Evolutionary conservation across 92 coral and sea anemone species (phyloP).

Genomic region (Palythoa heliodiscus): DNA sequence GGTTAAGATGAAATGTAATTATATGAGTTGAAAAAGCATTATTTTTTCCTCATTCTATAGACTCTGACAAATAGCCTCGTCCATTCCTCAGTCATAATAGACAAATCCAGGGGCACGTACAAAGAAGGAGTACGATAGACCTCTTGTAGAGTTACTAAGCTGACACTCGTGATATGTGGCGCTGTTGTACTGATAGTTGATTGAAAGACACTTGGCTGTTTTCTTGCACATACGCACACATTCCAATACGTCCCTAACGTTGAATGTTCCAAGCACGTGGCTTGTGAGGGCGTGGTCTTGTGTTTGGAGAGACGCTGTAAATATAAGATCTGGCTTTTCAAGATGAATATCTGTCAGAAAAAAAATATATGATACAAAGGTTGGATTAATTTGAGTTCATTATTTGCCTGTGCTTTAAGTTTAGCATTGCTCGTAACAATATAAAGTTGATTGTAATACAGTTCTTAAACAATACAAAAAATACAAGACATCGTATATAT

Average conservation of each 20-base stretch:
- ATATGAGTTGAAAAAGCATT: too few relatives aligned
- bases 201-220: neutral
- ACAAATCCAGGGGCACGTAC: slow-evolving; percentile 7
- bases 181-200: slow-evolving; percentile 12
- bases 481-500: too few relatives aligned
- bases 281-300: slow-evolving; percentile 14
- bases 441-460: too few relatives aligned
- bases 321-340: slow-evolving; percentile 7
- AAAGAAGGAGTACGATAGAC: slow-evolving; percentile 9
- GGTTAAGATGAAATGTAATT: neutral
- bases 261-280: neutral
- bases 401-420: too few relatives aligned
- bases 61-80: neutral
- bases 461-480: too few relatives aligned
- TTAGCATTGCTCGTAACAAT: too few relatives aligned
- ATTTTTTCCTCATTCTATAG: too few relatives aligned
- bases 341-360: neutral
- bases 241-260: slow-evolving; percentile 1
- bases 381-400: too few relatives aligned
- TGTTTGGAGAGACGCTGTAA: slow-evolving; percentile 37
- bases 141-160: slow-evolving; percentile 20
- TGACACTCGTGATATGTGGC: slow-evolving; percentile 9
- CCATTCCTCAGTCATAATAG: slow-evolving; percentile 9
- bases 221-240: slow-evolving; percentile 19
- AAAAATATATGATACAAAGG: neutral